Conservation (phyloP, 1,140 invertebrate species). For the Zaprionus davidi region DNA sequence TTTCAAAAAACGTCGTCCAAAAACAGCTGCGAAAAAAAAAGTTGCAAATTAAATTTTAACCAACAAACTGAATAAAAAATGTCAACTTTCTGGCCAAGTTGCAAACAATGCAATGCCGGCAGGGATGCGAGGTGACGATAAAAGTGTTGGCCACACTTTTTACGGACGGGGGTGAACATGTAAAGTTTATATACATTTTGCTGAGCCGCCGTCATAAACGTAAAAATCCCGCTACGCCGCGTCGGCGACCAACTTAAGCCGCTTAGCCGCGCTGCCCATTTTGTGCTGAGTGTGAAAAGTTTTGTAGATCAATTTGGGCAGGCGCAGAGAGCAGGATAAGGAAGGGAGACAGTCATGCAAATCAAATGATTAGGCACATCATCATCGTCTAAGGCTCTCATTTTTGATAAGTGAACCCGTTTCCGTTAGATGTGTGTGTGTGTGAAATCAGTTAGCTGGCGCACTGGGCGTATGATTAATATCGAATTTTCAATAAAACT, state of each 20-base stretch:
- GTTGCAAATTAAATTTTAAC: constrained; percentile 3
- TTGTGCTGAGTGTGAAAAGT: constrained; percentile 76
- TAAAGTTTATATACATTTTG: constrained; percentile 9
- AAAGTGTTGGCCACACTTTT: constrained; percentile 49
- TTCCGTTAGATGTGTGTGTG: constrained; percentile 2
- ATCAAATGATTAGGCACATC: constrained; percentile 73
- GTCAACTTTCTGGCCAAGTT: constrained; percentile 29
- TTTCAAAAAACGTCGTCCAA: constrained; percentile 48
- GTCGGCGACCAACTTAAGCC: constrained; percentile 72
- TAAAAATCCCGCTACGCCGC: constrained; percentile 58
- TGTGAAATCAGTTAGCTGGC: constrained; percentile 32
- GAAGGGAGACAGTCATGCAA: constrained; percentile 48
- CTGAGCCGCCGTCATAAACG: constrained; percentile 42
- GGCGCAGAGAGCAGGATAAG: background rate
- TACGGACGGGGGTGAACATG: background rate
- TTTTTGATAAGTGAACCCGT: constrained; percentile 1
- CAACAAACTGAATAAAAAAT: background rate
- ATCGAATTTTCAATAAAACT: constrained; percentile 53
- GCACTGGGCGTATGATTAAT: constrained; percentile 52
- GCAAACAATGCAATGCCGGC: constrained; percentile 37
- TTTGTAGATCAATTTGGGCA: constrained; percentile 37
- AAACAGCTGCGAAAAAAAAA: constrained; percentile 59
- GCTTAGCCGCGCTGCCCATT: constrained; percentile 63
- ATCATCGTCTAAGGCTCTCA: constrained; percentile 10
- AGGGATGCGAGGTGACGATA: constrained; percentile 41